These are phyloP conservation scores for Lindbergichthys nudifrons DNA, from an alignment of 2,797 vertebrate genomes.

Conservation along the genomic window DNA sequence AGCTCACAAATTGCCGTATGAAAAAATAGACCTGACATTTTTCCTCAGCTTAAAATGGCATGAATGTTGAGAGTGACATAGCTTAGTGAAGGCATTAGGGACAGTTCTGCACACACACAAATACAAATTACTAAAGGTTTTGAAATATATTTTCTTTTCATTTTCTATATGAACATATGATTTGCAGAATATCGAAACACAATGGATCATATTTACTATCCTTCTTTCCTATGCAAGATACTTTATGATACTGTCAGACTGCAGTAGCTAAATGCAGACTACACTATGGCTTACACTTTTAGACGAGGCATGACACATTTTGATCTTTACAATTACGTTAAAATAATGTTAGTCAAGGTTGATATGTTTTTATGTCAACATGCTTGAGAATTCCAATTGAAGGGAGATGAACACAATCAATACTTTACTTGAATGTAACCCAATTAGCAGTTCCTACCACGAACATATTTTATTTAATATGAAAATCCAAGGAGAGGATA, in stretches of 20 bases:
- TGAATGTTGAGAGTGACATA: conserved; percentile 30
- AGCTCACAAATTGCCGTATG: conserved; percentile 45
- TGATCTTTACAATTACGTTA: background rate
- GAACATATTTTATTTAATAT: background rate
- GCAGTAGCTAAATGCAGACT: background rate
- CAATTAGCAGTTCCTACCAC: background rate
- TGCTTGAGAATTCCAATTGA: background rate
- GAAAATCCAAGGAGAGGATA: background rate
- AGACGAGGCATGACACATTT: background rate
- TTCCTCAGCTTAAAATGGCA: conserved; percentile 41
- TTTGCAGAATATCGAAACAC: conserved; percentile 1
- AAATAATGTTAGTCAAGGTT: background rate
- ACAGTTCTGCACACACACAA: background rate
- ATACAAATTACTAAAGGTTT: background rate
- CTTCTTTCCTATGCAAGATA: background rate
- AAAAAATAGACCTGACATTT: conserved; percentile 43
- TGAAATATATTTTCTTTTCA: background rate
- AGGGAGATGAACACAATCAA: background rate
- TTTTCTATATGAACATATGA: background rate
- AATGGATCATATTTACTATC: background rate
- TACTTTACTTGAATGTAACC: background rate
- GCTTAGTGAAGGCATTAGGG: conserved; percentile 25
- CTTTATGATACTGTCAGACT: background rate
- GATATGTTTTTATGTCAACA: background rate
- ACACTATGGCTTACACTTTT: background rate